These are phyloP conservation scores for Pocillopora damicornis DNA, from an alignment of 64 coral and sea anemone genomes.

Conservation along the genomic window DNA sequence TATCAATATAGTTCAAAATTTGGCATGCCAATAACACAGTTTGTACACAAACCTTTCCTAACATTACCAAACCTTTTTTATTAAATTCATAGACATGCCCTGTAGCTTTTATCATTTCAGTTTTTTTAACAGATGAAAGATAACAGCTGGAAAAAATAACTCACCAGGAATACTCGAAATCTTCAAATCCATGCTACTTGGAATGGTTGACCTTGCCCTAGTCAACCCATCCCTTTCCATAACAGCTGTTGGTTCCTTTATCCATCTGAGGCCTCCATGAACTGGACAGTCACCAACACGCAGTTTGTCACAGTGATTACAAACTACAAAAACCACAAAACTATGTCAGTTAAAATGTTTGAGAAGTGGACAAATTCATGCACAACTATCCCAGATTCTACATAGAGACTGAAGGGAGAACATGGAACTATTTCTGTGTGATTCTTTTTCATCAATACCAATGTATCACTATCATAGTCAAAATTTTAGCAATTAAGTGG, in stretches of 20 bases:
- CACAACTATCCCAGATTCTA: no score
- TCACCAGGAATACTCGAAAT: constrained; percentile 27
- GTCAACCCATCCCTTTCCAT: neutral
- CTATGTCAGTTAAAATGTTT: neutral
- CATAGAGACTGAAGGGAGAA: no score
- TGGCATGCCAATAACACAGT: no score
- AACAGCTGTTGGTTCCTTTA: neutral
- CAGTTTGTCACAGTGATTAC: constrained; percentile 33
- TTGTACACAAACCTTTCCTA: no score
- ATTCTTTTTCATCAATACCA: no score
- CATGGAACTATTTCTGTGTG: no score
- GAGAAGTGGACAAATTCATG: neutral
- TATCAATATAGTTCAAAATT: no score
- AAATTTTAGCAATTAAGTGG: no score
- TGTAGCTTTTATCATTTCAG: neutral
- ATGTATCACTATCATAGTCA: no score
- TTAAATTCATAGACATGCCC: neutral
- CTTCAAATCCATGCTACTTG: constrained; percentile 28
- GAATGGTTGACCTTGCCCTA: constrained; percentile 30
- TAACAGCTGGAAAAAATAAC: neutral
- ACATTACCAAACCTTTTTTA: no score
- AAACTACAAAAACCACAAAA: neutral
- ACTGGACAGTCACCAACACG: constrained; percentile 18
- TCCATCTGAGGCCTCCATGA: constrained; percentile 3
- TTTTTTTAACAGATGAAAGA: neutral